phyloP scores from a whole-genome alignment of 2,888 invertebrate genomes.

The Pheosia tremula region DNA sequence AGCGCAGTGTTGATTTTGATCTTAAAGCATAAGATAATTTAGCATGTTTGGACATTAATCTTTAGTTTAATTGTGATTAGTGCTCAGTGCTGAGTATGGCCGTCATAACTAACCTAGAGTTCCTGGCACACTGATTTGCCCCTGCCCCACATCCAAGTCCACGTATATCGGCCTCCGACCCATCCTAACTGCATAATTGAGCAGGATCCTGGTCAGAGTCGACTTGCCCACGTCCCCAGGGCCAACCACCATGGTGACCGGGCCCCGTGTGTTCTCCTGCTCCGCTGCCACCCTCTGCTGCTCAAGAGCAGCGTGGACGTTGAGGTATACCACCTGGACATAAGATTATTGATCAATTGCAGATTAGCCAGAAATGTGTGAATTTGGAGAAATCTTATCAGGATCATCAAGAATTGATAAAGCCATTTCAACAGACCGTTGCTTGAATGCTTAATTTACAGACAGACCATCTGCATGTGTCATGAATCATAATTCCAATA shows the following conservation, averaged over 20 bases:
- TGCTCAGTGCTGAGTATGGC: no score
- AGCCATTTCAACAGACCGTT: no score
- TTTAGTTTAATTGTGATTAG: no score
- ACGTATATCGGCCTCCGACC: constrained; percentile 95
- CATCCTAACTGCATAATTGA: constrained; percentile 98
- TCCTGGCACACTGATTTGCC: constrained; percentile 95
- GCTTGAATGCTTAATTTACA: no score
- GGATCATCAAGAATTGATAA: no score
- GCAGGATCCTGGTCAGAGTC: constrained; percentile 92
- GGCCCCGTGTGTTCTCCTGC: constrained; percentile 89
- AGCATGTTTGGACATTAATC: no score
- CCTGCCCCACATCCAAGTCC: constrained; percentile 98
- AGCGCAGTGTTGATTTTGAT: no score
- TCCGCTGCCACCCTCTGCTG: constrained; percentile 94
- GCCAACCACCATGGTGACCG: constrained; percentile 95
- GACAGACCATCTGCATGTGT: no score
- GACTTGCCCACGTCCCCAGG: constrained; percentile 99
- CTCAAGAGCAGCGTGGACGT: constrained; percentile 97
- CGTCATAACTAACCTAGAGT: constrained; percentile 87
- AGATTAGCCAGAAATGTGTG: background rate
- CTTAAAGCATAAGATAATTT: no score
- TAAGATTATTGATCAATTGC: background rate
- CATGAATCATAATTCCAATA: no score
- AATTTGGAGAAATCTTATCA: no score
- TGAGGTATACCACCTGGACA: constrained; percentile 91